These are phyloP conservation scores for Diachasmimorpha longicaudata DNA, from an alignment of 1,140 invertebrate genomes.

Conservation along the genomic window DNA sequence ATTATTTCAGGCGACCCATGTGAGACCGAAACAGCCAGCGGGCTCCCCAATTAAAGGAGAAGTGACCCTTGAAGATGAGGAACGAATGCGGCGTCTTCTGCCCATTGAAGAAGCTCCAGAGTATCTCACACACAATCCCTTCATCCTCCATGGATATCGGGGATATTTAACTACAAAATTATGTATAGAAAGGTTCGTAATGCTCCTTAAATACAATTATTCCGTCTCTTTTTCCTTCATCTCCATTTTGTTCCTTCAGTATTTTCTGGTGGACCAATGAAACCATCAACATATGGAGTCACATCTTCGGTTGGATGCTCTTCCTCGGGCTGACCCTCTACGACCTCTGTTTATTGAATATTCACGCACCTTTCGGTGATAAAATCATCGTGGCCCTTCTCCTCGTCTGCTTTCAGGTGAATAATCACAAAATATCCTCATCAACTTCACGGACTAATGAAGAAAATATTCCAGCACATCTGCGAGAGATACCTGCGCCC, in stretches of 20 bases:
- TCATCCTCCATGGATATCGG: conserved; percentile 74
- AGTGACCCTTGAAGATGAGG: conserved; percentile 51
- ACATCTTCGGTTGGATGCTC: conserved; percentile 89
- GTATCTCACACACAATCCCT: conserved; percentile 83
- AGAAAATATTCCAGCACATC: no score
- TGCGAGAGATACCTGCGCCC: no score
- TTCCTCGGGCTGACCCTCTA: conserved; percentile 85
- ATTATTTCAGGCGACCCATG: conserved; percentile 31
- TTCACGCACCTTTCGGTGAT: conserved; percentile 79
- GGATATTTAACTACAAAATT: conserved; percentile 79
- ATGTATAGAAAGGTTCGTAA: conserved; percentile 82
- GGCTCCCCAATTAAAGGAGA: conserved; percentile 46
- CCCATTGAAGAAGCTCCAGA: conserved; percentile 74
- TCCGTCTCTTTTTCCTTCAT: neutral
- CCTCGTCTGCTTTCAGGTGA: conserved; percentile 85
- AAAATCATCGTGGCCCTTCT: conserved; percentile 84
- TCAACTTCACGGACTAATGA: no score
- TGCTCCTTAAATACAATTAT: conserved; percentile 6
- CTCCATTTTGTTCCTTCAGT: conserved; percentile 64
- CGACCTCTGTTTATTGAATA: conserved; percentile 80
- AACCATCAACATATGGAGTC: conserved; percentile 97
- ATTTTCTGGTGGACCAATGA: conserved; percentile 97
- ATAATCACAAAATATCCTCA: conserved; percentile 24
- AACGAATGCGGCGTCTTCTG: conserved; percentile 59
- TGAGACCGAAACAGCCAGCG: conserved; percentile 37